Percentiles rank a stretch among this genome's conserved stretches.
phyloP scores from a whole-genome alignment of 2,888 invertebrate genomes.

The Eueremaeus valkanovi region DNA sequence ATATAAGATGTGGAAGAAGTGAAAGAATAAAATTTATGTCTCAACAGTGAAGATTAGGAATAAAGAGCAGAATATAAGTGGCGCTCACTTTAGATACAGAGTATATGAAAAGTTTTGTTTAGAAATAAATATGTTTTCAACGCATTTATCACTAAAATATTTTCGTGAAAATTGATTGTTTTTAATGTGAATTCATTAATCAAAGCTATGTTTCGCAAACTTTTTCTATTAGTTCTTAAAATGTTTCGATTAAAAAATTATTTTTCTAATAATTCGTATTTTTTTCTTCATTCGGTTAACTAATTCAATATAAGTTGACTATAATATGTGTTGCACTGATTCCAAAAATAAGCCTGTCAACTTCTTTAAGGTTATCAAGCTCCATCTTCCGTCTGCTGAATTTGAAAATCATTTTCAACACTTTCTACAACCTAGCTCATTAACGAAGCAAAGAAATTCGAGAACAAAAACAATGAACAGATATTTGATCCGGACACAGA shows the following conservation, averaged over 20 bases:
- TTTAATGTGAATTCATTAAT: slow-evolving; percentile 7
- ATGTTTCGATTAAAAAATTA: not conserved
- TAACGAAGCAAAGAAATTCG: too few relatives aligned
- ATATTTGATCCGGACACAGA: too few relatives aligned
- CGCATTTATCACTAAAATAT: not conserved
- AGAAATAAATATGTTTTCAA: not conserved
- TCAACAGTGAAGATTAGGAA: slow-evolving; percentile 24
- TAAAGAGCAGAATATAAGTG: slow-evolving; percentile 20
- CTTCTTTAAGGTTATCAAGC: too few relatives aligned
- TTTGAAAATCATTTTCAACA: too few relatives aligned
- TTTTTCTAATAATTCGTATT: not conserved
- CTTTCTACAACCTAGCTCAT: too few relatives aligned
- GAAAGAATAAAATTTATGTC: slow-evolving; percentile 30
- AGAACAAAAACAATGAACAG: too few relatives aligned
- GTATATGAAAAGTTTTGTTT: not conserved
- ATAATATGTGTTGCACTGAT: too few relatives aligned
- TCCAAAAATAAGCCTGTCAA: too few relatives aligned
- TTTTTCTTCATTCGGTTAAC: too few relatives aligned
- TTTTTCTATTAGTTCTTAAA: too few relatives aligned
- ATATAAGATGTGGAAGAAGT: not conserved
- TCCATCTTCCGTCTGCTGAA: too few relatives aligned
- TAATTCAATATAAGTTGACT: too few relatives aligned
- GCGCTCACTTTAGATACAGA: not conserved
- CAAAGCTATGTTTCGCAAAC: not conserved
- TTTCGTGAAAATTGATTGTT: not conserved